Percentiles rank a stretch among this genome's conserved stretches.
phyloP scores from a whole-genome alignment of 2,797 vertebrate genomes.

The Pseudopleuronectes americanus region DNA sequence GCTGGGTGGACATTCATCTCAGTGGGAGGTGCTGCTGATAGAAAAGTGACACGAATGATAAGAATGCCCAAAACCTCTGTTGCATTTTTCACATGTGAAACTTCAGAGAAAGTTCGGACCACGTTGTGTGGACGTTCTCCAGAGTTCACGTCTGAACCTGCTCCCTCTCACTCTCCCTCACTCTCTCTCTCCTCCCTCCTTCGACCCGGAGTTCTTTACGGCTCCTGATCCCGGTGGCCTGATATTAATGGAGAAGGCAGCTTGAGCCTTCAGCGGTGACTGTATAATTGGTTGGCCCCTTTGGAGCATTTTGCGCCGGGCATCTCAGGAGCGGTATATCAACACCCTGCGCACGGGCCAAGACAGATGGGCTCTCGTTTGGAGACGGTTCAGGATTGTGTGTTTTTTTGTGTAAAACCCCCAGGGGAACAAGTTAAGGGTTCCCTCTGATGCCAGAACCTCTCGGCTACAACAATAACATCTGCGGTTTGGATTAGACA shows the following conservation, averaged over 20 bases:
- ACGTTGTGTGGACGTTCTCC: no score
- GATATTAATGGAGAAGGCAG: slow-evolving; percentile 69
- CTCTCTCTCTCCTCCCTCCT: slow-evolving; percentile 21
- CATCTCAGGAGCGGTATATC: slow-evolving; percentile 59
- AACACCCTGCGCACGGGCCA: slow-evolving; percentile 48
- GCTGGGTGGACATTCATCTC: slow-evolving; percentile 32
- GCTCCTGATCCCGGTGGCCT: slow-evolving; percentile 81
- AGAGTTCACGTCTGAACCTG: no score
- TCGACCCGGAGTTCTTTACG: slow-evolving; percentile 78
- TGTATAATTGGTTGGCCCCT: slow-evolving; percentile 59
- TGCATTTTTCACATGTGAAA: no score
- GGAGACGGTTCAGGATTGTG: slow-evolving; percentile 48
- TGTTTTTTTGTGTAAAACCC: slow-evolving; percentile 55
- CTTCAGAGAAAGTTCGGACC: no score
- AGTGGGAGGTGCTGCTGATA: slow-evolving; percentile 66
- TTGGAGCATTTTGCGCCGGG: slow-evolving; percentile 57
- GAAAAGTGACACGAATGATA: slow-evolving; percentile 37
- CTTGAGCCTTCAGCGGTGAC: slow-evolving; percentile 49
- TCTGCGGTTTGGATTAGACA: slow-evolving; percentile 72
- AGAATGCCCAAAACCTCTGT: slow-evolving; percentile 17
- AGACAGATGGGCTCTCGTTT: slow-evolving; percentile 59
- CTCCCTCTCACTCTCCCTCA: background rate
- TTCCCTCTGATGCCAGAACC: slow-evolving; percentile 63
- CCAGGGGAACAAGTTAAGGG: slow-evolving; percentile 57
- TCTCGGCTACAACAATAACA: slow-evolving; percentile 72